Evolutionary conservation across 2,113 vertebrate genomes (phyloP).

Genomic region (Chionodraco myersi): DNA sequence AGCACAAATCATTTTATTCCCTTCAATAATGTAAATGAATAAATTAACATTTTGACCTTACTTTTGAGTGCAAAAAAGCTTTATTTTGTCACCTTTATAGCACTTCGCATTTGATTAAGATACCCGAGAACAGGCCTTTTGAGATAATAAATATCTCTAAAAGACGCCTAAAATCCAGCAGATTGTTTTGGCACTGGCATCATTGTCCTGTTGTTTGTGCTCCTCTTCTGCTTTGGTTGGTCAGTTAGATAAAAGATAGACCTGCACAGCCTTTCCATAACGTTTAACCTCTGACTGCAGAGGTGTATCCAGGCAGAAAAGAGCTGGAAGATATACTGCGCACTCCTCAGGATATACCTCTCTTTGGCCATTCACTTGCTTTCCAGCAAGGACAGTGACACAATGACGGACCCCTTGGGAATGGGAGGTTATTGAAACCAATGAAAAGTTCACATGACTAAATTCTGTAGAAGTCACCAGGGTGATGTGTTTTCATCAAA

Average conservation of each 20-base stretch:
- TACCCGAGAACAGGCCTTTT: not conserved
- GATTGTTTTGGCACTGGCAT: not conserved
- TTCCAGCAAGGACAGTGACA: conserved; percentile 15
- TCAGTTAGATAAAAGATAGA: conserved; percentile 5
- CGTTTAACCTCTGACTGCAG: conserved; percentile 49
- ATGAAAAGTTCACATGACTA: conserved; percentile 3
- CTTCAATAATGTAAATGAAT: not conserved
- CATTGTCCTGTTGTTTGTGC: not conserved
- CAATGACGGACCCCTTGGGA: conserved; percentile 19
- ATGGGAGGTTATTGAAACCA: conserved; percentile 4
- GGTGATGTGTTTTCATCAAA: not conserved
- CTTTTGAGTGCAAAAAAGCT: not conserved
- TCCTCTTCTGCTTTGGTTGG: not conserved
- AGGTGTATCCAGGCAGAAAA: conserved; percentile 35
- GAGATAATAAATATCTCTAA: not conserved
- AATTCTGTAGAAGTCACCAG: not conserved
- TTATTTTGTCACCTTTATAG: not conserved
- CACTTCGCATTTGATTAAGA: not conserved
- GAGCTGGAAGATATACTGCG: conserved; percentile 27
- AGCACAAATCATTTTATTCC: not conserved
- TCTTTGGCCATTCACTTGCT: conserved; percentile 10
- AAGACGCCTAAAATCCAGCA: not conserved
- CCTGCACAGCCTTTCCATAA: conserved; percentile 54
- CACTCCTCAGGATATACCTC: conserved; percentile 12
- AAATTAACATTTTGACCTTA: not conserved